Evolutionary conservation across 2,113 vertebrate species (phyloP).

Genomic region (Proterorhinus semilunaris): DNA sequence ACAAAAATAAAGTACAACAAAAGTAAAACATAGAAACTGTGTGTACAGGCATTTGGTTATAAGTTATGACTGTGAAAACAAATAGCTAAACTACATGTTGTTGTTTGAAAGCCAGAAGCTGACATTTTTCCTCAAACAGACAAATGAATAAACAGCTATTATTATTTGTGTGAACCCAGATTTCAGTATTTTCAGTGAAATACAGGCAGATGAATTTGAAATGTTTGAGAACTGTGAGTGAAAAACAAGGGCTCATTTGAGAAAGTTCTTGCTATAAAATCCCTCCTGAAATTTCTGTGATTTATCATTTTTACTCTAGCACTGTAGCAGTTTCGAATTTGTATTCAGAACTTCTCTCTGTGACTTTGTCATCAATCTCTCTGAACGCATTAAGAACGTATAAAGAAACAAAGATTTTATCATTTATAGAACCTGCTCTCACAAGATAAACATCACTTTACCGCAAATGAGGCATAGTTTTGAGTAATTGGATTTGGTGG

Average conservation of each 20-base stretch:
- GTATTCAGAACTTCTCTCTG: neutral
- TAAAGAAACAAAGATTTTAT: conserved; percentile 10
- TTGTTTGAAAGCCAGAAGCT: conserved; percentile 3
- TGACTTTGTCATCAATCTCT: conserved; percentile 1
- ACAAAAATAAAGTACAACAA: too few relatives aligned
- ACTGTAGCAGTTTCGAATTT: neutral
- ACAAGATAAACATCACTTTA: conserved; percentile 7
- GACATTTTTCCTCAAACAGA: conserved; percentile 1
- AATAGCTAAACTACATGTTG: too few relatives aligned
- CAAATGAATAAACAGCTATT: neutral
- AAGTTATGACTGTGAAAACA: too few relatives aligned
- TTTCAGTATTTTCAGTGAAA: conserved; percentile 9
- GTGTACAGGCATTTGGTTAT: too few relatives aligned
- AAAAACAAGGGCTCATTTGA: conserved; percentile 32
- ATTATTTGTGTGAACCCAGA: conserved; percentile 22
- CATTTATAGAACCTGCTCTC: conserved; percentile 14
- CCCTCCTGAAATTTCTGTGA: conserved; percentile 24
- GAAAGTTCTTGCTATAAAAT: conserved; percentile 19
- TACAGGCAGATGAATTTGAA: neutral
- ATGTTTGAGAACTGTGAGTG: conserved; percentile 1
- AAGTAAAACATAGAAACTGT: too few relatives aligned
- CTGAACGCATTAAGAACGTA: neutral
- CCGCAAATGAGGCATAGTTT: conserved; percentile 9
- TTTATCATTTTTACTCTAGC: conserved; percentile 1
- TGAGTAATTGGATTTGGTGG: conserved; percentile 7